Conservation (phyloP, 2,888 invertebrate species). For the Merodon equestris region DNA sequence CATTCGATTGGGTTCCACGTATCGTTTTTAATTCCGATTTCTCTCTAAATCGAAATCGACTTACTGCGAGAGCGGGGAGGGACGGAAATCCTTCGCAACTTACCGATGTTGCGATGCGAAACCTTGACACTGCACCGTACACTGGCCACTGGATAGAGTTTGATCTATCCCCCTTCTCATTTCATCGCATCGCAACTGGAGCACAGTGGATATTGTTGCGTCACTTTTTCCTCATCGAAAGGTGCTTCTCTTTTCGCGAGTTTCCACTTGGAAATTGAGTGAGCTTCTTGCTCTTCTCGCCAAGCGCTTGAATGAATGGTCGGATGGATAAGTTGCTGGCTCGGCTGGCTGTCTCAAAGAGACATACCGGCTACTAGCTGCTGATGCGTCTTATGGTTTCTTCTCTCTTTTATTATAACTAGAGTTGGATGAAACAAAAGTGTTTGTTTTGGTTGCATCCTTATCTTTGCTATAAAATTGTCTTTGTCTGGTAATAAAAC, state of each 20-base stretch:
- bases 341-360: conserved; percentile 38
- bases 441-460: conserved; percentile 68
- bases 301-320: background rate
- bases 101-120: background rate
- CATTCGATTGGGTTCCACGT: no score
- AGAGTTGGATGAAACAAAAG: conserved; percentile 45
- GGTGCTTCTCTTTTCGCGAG: conserved; percentile 33
- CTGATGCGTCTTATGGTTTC: conserved; percentile 51
- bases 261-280: no score
- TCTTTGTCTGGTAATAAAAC: conserved; percentile 58
- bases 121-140: no score
- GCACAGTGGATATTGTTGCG: conserved; percentile 42
- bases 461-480: conserved; percentile 63
- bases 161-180: conserved; percentile 33
- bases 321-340: conserved; percentile 18
- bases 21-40: no score
- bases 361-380: conserved; percentile 23
- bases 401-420: conserved; percentile 55
- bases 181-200: conserved; percentile 32
- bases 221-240: conserved; percentile 33
- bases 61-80: no score
- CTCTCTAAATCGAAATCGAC: no score
- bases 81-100: no score
- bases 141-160: background rate
- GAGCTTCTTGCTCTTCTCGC: conserved; percentile 48